A percentile compares a stretch with the other conserved stretches of the same genome.
phyloP scores from a whole-genome alignment of 2,797 vertebrate species.

The Molossus molossus region DNA sequence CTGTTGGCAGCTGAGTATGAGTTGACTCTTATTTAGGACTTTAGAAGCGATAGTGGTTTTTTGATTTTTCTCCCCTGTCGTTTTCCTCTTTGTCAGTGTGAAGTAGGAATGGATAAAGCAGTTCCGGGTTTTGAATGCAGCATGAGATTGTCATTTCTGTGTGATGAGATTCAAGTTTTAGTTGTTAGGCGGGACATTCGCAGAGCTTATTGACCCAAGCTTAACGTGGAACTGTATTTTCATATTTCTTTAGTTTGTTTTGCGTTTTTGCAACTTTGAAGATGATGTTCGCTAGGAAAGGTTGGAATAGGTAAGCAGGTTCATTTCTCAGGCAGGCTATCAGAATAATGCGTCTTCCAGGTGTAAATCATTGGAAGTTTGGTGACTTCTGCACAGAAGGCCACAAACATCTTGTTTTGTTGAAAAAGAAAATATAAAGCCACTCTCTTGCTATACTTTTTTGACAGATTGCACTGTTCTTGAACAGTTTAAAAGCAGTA shows the following conservation, averaged over 20 bases:
- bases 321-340: slow-evolving; percentile 4
- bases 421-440: background rate
- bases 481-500: slow-evolving; percentile 9
- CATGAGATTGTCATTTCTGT: slow-evolving; percentile 67
- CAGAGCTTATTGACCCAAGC: slow-evolving; percentile 27
- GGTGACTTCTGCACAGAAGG: slow-evolving; percentile 14
- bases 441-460: background rate
- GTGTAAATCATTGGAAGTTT: slow-evolving; percentile 16
- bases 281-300: slow-evolving; percentile 7
- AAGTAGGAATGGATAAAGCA: slow-evolving; percentile 72
- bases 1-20: background rate
- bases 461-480: slow-evolving; percentile 28
- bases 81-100: slow-evolving; percentile 70
- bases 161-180: slow-evolving; percentile 67
- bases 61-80: background rate
- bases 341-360: background rate
- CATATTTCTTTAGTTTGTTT: background rate
- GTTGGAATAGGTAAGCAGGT: background rate
- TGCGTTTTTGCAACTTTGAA: slow-evolving; percentile 46
- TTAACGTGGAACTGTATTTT: slow-evolving; percentile 41
- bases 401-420: background rate
- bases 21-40: slow-evolving; percentile 24
- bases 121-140: slow-evolving; percentile 80
- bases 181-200: slow-evolving; percentile 57
- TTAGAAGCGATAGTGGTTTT: background rate